Evolutionary conservation across 1,140 invertebrate species (phyloP).

Genomic region (Homalodisca vitripennis): DNA sequence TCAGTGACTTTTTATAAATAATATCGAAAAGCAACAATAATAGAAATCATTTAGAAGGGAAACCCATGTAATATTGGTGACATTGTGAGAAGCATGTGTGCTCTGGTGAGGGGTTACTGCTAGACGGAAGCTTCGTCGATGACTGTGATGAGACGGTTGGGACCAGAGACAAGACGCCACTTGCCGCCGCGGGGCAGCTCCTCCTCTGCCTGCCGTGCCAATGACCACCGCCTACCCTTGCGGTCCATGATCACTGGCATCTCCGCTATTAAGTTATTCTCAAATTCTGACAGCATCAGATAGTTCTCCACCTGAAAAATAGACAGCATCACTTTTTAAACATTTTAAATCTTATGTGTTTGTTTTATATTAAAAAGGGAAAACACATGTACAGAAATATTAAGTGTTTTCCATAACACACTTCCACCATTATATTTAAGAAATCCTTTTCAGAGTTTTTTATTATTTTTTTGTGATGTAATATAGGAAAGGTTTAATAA

Average conservation of each 20-base stretch:
- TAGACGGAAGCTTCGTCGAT: conserved; percentile 66
- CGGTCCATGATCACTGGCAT: conserved; percentile 69
- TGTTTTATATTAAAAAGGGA: too few species aligned
- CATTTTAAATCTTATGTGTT: too few species aligned
- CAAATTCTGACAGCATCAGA: conserved; percentile 82
- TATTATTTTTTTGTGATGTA: too few species aligned
- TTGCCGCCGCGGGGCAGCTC: conserved; percentile 44
- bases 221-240: conserved; percentile 66
- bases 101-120: conserved; percentile 30
- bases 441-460: too few species aligned
- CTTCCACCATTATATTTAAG: too few species aligned
- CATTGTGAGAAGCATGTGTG: background rate
- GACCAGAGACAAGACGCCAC: conserved; percentile 46
- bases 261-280: conserved; percentile 80
- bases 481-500: too few species aligned
- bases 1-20: background rate
- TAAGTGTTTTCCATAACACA: too few species aligned
- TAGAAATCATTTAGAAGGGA: background rate
- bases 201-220: conserved; percentile 52
- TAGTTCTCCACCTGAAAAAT: conserved; percentile 68
- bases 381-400: too few species aligned
- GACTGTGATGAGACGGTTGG: conserved; percentile 65
- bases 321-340: background rate
- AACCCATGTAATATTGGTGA: background rate
- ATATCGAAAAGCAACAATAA: background rate